Evolutionary conservation across 1,140 invertebrate genomes (phyloP), one percentile per base, ranked within the genome.

Genomic region (Solenopsis fugax): DNA sequence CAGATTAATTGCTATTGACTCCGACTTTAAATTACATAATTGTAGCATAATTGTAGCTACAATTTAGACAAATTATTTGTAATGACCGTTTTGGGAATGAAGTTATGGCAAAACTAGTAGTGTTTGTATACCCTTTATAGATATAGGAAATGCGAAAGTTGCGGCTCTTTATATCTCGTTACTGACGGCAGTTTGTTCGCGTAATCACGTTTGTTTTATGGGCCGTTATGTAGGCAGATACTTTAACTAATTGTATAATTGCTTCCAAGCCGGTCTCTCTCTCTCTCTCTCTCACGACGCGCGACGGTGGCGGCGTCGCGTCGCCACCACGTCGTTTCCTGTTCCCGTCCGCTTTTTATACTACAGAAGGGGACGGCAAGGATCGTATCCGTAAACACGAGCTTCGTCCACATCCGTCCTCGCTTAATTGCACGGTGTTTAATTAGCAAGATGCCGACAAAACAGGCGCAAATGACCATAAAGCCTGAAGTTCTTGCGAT

Each of bases 231-330:
- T 88, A 89, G 90, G 90, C 91, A 92, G 94, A 94, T 94, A 95
- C 93, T 95, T 95, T 95, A 94, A 93, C 94, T 95, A 95, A 95
- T 95, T 95, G 94, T 94, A 95, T 95, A 95, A 95, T 95, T 95
- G 94, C 93, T 93, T 87, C 54, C 29, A 88, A 92, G 90, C 90
- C 91, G 85, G 81, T 50, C 29, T 29, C 29, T 29, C 29, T 29
- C 29, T 29, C 29, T 29, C 29, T n/a, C n/a, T n/a, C n/a, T n/a
- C n/a, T n/a, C n/a, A n/a, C n/a, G n/a, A n/a, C n/a, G n/a, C n/a
- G 2, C 54, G 71, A 21, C 81, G 67, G 82, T 85, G 87, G 81
- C 75, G 91, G 86, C 92, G 90, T 93, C 88, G 91, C 87, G 91
- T 93, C 91, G 92, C 93, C 89, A 75, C 89, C 78, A 72, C 80